Evolutionary conservation across 2,113 vertebrate genomes (phyloP).

Genomic region (Mola mola): DNA sequence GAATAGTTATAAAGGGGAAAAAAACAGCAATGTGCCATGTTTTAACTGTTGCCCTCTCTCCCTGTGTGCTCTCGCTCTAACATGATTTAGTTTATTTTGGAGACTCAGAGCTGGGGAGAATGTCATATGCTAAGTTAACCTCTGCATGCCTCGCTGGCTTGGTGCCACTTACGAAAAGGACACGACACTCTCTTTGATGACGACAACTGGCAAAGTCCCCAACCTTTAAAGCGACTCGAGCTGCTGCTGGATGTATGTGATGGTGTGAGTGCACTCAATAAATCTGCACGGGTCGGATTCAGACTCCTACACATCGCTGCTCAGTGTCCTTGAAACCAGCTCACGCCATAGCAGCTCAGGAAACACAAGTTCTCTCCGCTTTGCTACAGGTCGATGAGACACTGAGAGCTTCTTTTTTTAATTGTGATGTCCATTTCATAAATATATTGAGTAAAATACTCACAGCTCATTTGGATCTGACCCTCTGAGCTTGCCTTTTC

Average conservation of each 20-base stretch:
- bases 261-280: constrained; percentile 69
- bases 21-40: constrained; percentile 24
- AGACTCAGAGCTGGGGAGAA: constrained; percentile 60
- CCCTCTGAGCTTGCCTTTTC: constrained; percentile 37
- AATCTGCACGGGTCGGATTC: constrained; percentile 69
- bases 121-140: constrained; percentile 80
- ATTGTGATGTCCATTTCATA: constrained; percentile 58
- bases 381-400: constrained; percentile 55
- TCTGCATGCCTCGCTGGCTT: constrained; percentile 67
- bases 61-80: constrained; percentile 43
- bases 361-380: constrained; percentile 52
- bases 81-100: constrained; percentile 60
- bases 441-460: constrained; percentile 52
- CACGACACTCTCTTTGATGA: constrained; percentile 69
- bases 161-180: constrained; percentile 69
- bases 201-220: constrained; percentile 73
- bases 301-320: constrained; percentile 50
- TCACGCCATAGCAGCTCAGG: constrained; percentile 50
- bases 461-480: constrained; percentile 48
- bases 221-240: constrained; percentile 63
- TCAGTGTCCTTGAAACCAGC: constrained; percentile 71
- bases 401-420: constrained; percentile 51
- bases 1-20: constrained; percentile 22
- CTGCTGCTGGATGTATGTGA: constrained; percentile 51
- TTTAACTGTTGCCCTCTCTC: constrained; percentile 28